These are phyloP conservation scores for Hafferia zeledoni DNA, from an alignment of 2,797 vertebrate species.

Conservation along the genomic window DNA sequence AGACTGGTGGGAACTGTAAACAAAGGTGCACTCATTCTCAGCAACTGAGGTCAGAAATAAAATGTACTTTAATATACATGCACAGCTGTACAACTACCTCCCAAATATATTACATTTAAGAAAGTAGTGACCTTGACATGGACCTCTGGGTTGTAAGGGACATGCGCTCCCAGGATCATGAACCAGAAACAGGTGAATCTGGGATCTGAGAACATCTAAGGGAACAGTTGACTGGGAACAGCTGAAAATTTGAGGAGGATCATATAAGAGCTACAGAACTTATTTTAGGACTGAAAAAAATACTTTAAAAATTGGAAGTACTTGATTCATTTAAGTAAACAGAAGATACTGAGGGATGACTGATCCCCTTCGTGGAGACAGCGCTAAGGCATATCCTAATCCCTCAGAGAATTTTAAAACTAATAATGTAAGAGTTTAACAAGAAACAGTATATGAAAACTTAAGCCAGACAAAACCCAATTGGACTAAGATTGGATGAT, in stretches of 20 bases:
- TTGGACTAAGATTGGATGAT: not conserved
- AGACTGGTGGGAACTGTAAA: not conserved
- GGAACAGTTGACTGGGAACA: not conserved
- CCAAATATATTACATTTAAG: not conserved
- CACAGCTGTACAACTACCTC: not conserved
- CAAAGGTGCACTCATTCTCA: not conserved
- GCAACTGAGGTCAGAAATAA: not conserved
- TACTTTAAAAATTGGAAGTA: not conserved
- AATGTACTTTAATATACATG: not conserved
- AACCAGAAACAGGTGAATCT: not conserved
- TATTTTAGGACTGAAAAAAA: not conserved
- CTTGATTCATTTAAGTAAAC: not conserved
- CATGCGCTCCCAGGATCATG: not conserved
- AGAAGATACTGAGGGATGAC: not conserved
- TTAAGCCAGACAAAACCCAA: not conserved
- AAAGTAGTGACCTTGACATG: not conserved
- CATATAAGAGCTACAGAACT: not conserved
- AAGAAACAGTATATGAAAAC: not conserved
- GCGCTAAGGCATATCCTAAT: not conserved
- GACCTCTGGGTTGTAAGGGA: not conserved
- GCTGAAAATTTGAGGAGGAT: not conserved
- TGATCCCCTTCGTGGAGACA: not conserved
- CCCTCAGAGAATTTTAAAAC: not conserved
- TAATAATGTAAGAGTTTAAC: not conserved
- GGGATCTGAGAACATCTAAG: not conserved